Evolutionary conservation across 2,113 vertebrate species (phyloP).

Genomic region (Petrocephalus microphthalmus): DNA sequence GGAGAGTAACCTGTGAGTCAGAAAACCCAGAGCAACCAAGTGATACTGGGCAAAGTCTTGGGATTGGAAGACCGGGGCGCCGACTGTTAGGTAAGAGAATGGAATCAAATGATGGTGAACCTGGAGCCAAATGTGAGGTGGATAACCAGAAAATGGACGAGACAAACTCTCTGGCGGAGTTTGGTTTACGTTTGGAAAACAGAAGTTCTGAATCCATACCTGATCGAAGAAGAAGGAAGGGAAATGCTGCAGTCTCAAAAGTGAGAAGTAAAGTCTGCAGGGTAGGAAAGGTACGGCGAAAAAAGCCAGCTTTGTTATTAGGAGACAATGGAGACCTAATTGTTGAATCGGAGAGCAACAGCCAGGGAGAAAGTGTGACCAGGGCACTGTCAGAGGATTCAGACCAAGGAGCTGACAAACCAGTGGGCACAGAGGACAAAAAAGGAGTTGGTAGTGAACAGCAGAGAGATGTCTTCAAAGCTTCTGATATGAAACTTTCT

Average conservation of each 20-base stretch:
- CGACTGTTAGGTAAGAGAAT: constrained; percentile 53
- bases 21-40: constrained; percentile 24
- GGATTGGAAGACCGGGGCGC: constrained; percentile 52
- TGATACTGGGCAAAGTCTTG: constrained; percentile 37
- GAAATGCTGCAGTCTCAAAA: constrained; percentile 33
- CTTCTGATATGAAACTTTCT: constrained; percentile 34
- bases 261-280: constrained; percentile 41
- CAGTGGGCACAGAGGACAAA: constrained; percentile 36
- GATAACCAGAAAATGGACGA: constrained; percentile 53
- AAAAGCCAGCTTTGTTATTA: constrained; percentile 38
- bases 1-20: constrained; percentile 37
- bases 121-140: constrained; percentile 41
- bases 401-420: constrained; percentile 36
- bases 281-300: constrained; percentile 51
- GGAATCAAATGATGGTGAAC: constrained; percentile 32
- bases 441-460: constrained; percentile 50
- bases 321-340: constrained; percentile 27
- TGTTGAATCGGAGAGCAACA: constrained; percentile 40
- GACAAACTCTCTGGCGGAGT: constrained; percentile 27
- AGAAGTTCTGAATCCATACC: constrained; percentile 42
- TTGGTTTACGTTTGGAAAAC: constrained; percentile 35
- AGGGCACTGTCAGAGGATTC: constrained; percentile 47
- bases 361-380: constrained; percentile 31
- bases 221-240: constrained; percentile 43
- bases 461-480: constrained; percentile 42